A percentile compares a stretch with the other conserved stretches of the same genome.
phyloP scores from a whole-genome alignment of 2,888 invertebrate species.

The Aethes cnicana region DNA sequence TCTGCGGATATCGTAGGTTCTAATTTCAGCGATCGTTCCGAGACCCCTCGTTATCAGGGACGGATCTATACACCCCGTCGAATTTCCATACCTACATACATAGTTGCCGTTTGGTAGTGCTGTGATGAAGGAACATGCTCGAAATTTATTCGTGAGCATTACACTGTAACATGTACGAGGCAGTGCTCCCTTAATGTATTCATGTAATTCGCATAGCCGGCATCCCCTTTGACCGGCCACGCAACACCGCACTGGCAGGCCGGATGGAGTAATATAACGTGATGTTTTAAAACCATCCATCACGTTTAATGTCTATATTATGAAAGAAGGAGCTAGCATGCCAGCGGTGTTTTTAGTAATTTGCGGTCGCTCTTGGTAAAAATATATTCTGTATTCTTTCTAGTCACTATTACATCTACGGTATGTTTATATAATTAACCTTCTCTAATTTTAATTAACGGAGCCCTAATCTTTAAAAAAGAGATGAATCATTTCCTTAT shows the following conservation, averaged over 20 bases:
- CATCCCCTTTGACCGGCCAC: slow-evolving; percentile 82
- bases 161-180: slow-evolving; percentile 77
- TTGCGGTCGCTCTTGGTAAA: slow-evolving; percentile 46
- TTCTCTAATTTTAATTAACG: slow-evolving; percentile 45
- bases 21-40: slow-evolving; percentile 33
- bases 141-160: slow-evolving; percentile 81
- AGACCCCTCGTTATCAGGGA: slow-evolving; percentile 46
- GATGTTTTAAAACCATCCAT: slow-evolving; percentile 82
- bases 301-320: slow-evolving; percentile 76
- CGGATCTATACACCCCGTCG: slow-evolving; percentile 58
- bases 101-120: slow-evolving; percentile 62
- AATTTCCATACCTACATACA: slow-evolving; percentile 67
- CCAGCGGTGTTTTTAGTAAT: slow-evolving; percentile 54
- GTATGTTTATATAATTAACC: not conserved
- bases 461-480: slow-evolving; percentile 32
- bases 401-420: slow-evolving; percentile 28
- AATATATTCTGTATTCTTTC: slow-evolving; percentile 34
- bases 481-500: no score
- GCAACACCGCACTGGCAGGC: slow-evolving; percentile 76
- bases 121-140: slow-evolving; percentile 74
- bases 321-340: slow-evolving; percentile 71
- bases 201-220: slow-evolving; percentile 82
- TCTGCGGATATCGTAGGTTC: slow-evolving; percentile 7
- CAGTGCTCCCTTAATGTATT: slow-evolving; percentile 80
- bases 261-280: slow-evolving; percentile 79